Base-by-base conservation (phyloP, 2,113 vertebrate genomes). In the Formicarius rufipectus region DNA sequence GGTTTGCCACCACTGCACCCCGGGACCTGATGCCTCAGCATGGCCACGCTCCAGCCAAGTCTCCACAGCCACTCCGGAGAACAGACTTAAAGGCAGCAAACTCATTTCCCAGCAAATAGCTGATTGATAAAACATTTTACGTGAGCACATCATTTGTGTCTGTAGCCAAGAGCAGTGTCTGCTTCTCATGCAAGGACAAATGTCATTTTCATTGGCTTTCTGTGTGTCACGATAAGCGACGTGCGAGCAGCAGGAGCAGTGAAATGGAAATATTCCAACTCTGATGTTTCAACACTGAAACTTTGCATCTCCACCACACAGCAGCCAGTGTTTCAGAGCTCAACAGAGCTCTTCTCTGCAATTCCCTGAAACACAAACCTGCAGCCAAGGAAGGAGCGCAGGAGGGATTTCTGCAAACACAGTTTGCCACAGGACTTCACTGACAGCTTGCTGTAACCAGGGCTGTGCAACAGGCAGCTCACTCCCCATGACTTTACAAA, bases 201-300 rank as follows among this genome's bases (percentile, higher is more conserved):
- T 8, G 24, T 30, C 42, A 4, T 50, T 79, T 62, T 47, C 53
- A 21, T 12, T 19, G 16, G 1, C 33, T 52, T 40, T 59, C 50
- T 1, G 49, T 4, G 49, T 3, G 35, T 24, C 53, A 22, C 1
- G 1, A 33, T 9, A 23, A 77, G 47, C 64, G 33, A 44, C 16
- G 7, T 0, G 4, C 33, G 21, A 0, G 24, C 66, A 10, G 28
- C 27, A 59, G 73, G 39, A 0, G 1, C 0, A 0, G 14, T 2
- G 19, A n/a, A 74, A 20, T 1, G 5, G 64, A 71, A 95, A 39
- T 39, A 64, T 13, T 60, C 56, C 52, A 74, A 49, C 0, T 0
- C 33, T 33, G 24, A 20, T 71, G 74, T 52, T 82, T 75, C 67
- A 90, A 85, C 39, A 81, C 50, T 39, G 63, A 67, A 95, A 55